These are phyloP conservation scores for Myripristis jacobus DNA, from an alignment of 2,797 vertebrate species.

Conservation along the genomic window DNA sequence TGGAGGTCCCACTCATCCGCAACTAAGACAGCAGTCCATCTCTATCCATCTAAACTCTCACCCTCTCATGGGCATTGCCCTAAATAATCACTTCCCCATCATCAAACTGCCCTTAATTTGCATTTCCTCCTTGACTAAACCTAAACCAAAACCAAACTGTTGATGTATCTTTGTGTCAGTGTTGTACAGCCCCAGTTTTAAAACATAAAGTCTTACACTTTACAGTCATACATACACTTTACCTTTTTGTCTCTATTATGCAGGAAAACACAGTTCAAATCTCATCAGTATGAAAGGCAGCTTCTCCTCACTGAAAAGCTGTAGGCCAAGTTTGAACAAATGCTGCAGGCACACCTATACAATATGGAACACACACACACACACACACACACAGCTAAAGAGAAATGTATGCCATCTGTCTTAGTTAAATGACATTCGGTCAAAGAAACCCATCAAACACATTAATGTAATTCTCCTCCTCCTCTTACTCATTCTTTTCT, in stretches of 20 bases:
- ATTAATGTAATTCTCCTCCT: slow-evolving; percentile 53
- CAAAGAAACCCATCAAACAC: slow-evolving; percentile 49
- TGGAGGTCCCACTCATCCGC: slow-evolving; percentile 25
- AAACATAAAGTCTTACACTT: too few species aligned
- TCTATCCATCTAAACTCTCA: not conserved
- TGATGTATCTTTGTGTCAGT: not conserved
- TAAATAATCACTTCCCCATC: not conserved
- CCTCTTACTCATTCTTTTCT: slow-evolving; percentile 29
- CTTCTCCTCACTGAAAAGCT: slow-evolving; percentile 26
- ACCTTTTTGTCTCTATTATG: not conserved
- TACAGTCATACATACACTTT: too few species aligned
- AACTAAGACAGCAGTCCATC: slow-evolving; percentile 7
- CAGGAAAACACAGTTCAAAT: not conserved
- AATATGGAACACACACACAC: slow-evolving; percentile 18
- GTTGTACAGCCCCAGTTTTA: not conserved
- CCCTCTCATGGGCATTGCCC: slow-evolving; percentile 5
- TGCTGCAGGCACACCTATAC: slow-evolving; percentile 13
- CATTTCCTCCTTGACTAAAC: slow-evolving; percentile 6
- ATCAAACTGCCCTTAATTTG: not conserved
- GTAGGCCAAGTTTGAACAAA: slow-evolving; percentile 23
- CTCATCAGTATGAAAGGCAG: slow-evolving; percentile 36
- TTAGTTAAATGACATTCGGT: slow-evolving; percentile 65
- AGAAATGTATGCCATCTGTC: slow-evolving; percentile 43
- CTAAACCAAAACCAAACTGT: too few species aligned
- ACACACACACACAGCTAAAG: slow-evolving; percentile 23